Evolutionary conservation across 2,113 vertebrate species (phyloP).

Genomic region (Alethe castanea): DNA sequence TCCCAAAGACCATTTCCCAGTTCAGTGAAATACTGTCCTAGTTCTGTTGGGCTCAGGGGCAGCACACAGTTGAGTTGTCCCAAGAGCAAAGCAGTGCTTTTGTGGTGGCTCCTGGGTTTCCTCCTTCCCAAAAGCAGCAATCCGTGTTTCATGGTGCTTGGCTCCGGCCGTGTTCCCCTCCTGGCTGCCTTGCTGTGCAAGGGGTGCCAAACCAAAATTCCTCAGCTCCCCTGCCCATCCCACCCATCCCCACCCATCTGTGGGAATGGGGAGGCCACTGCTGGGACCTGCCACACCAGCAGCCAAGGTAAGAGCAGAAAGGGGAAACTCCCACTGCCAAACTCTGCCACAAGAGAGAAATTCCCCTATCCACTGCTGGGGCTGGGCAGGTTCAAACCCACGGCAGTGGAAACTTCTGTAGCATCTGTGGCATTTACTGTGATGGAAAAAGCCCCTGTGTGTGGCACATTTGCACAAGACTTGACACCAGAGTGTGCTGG

Average conservation of each 20-base stretch:
- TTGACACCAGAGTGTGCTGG: background rate
- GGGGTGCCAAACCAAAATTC: constrained; percentile 47
- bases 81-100: background rate
- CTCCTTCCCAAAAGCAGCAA: constrained; percentile 35
- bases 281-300: constrained; percentile 1
- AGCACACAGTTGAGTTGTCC: background rate
- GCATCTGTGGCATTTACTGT: background rate
- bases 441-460: background rate
- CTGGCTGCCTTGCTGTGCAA: background rate
- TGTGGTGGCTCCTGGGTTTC: constrained; percentile 42
- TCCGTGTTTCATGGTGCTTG: background rate
- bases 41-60: background rate
- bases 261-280: background rate
- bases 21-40: background rate
- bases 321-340: background rate
- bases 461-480: background rate
- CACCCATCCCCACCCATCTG: constrained; percentile 12
- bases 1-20: background rate
- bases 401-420: accelerated
- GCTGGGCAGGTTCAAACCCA: background rate
- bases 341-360: background rate
- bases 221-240: constrained; percentile 39
- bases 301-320: background rate
- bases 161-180: background rate
- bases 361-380: background rate